Conservation (phyloP, 2,113 vertebrate genomes). For the Illadopsis cleaveri region DNA sequence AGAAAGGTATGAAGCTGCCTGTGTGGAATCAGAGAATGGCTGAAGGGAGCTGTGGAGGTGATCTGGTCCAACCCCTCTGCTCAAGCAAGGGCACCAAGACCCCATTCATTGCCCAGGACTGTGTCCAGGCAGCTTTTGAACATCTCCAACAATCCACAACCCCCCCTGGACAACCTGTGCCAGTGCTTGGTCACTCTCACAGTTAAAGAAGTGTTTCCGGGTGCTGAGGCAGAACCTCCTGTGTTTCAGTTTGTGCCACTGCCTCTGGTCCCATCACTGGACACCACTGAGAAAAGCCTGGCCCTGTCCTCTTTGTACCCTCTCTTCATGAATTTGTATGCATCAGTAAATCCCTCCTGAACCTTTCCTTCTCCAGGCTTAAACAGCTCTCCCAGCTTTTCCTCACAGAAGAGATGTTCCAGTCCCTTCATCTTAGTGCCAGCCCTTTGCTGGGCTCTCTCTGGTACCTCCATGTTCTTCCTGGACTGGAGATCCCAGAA, state of each 20-base stretch:
- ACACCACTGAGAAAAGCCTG: neutral
- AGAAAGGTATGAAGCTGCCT: neutral
- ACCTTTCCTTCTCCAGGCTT: neutral
- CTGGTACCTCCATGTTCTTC: neutral
- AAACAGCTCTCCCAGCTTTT: neutral
- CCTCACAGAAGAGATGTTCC: neutral
- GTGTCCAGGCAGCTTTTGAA: accelerated
- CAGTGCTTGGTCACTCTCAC: neutral
- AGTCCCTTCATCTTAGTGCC: neutral
- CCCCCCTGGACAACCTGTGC: neutral
- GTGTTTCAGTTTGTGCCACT: neutral
- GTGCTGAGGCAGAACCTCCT: neutral
- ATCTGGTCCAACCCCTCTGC: neutral
- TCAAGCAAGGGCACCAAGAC: neutral
- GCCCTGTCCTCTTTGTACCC: neutral
- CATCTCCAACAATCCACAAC: neutral
- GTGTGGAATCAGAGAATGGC: neutral
- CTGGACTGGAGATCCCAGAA: neutral
- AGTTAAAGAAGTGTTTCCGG: neutral
- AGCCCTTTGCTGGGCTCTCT: neutral
- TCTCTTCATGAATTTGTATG: neutral
- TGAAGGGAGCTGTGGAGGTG: neutral
- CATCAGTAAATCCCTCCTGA: neutral
- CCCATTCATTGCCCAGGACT: neutral
- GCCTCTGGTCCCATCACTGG: neutral